Evolutionary conservation across 2,113 vertebrate genomes (phyloP).

Genomic region (Amphiprion ocellaris): DNA sequence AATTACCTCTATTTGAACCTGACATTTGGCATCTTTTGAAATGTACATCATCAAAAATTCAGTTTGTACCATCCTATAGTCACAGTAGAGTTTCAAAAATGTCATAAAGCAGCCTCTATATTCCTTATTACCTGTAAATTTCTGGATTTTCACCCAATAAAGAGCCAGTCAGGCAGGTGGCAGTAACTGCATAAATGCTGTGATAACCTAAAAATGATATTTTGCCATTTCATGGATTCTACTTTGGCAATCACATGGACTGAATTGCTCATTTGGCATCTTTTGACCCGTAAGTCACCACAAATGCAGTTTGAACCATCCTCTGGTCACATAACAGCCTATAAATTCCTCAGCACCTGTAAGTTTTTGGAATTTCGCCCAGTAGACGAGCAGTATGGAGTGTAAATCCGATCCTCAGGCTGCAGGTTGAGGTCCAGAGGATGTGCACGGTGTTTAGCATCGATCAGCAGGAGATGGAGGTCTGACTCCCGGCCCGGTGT

Average conservation of each 20-base stretch:
- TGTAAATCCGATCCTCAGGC: background rate
- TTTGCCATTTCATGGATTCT: too few species aligned
- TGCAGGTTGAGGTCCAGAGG: conserved; percentile 46
- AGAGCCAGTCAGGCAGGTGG: too few species aligned
- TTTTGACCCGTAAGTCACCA: background rate
- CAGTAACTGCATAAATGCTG: too few species aligned
- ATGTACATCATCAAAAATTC: too few species aligned
- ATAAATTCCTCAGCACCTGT: background rate
- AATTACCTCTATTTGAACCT: background rate
- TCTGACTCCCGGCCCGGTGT: conserved; percentile 62
- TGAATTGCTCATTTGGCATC: background rate
- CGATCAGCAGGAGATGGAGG: conserved; percentile 73
- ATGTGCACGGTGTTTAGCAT: conserved; percentile 70
- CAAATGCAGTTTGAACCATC: too few species aligned
- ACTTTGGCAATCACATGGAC: too few species aligned
- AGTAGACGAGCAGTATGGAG: background rate
- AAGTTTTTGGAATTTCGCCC: background rate
- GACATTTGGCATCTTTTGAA: background rate
- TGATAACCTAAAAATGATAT: too few species aligned
- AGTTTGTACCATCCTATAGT: too few species aligned
- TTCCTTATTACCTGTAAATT: too few species aligned
- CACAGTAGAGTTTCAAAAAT: too few species aligned
- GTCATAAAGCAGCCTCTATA: too few species aligned
- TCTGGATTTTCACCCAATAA: too few species aligned
- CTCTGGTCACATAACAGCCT: background rate